Base-by-base conservation (phyloP, 2,113 vertebrate genomes). In the Puma concolor region DNA sequence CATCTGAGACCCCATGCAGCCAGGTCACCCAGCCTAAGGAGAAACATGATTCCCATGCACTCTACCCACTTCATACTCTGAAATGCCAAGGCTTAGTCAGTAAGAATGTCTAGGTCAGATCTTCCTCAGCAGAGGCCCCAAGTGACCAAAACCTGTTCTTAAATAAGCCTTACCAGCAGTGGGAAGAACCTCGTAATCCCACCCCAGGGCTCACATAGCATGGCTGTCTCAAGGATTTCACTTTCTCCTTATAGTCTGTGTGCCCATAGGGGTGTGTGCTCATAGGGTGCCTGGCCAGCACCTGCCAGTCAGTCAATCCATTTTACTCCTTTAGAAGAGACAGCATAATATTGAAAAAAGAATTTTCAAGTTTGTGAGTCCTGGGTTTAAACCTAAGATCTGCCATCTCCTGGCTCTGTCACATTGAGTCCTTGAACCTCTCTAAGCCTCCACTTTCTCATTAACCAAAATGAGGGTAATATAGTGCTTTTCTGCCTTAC, bases 291-390 rank as follows among this genome's bases (percentile, higher is more conserved):
- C 63, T 1, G 6, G n/a, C 38, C 36, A 14, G n/a, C 21, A 36
- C 33, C 67, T 80, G 8, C 57, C 67, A 60, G 36, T 31, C 66
- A 64, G 36, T 31, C 66, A 64, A 72, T 0, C 21, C 29, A 50
- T 21, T 90, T 63, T 76, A 38, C 64, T 86, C 69, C 57, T 93
- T 91, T 90, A 77, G 74, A 87, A 94, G 50, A 90, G 79, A 31
- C 38, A 95, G n/a, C n/a, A 36, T 69, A 66, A 91, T 52, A 36
- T 15, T 50, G 36, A 64, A 50, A 79, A 41, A 23, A 52, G 33
- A 87, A 44, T 25, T 76, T 41, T 94, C 27, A 25, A 54, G 23
- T 92, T 87, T 52, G 41, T 92, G 12, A 27, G 13, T 1, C 72
- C 4, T 15, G 2, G 21, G 54, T 83, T 95, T 90, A 89, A 85